Evolutionary conservation across 2,888 invertebrate species (phyloP), one percentile per base, ranked within the genome.

Genomic region (Pyrocoelia pectoralis): DNA sequence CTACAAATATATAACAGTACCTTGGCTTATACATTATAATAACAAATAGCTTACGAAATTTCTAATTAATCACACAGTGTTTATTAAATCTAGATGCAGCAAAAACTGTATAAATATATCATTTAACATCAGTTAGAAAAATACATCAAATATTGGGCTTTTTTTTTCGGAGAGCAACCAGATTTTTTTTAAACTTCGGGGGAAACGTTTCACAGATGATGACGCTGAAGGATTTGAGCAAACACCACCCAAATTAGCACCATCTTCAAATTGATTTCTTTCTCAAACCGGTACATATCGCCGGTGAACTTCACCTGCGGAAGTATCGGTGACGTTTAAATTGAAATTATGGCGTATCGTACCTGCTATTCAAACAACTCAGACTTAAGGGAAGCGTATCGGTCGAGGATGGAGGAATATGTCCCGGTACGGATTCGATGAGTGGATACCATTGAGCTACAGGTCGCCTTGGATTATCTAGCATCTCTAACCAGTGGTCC

Each of bases 391-490:
- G 87, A 62, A 84, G 78, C 58, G 85, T 85, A 56, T 85, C 85
- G 19, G 84, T 83, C 13, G 80, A 81, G 0, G 68, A 64, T 62
- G 71, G 68, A 12, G 86, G 84, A 65, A 89, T 84, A 70, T 88
- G 87, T 1, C 87, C 86, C 0, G 90, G 87, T 8, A 89, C 84
- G 53, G 88, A 87, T 81, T 93, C 93, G 77, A 87, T 85, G 54
- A 93, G 82, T 0, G 90, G 87, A 77, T 94, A 93, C 93, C 93
- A 93, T 76, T 93, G 93, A 0, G 93, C 92, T 6, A 93, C 91
- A 0, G 93, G 93, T 79, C 91, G 90, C 65, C 93, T 84, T 6
- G 92, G 91, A 80, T 89, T 92, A 79, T 93, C 92, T 76, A 93
- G 77, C 93, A 94, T 90, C 81, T 92, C 92, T 60, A 89, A 84